Percentiles rank a stretch among this genome's conserved stretches.
Evolutionary conservation across 2,888 invertebrate genomes (phyloP).

Genomic region (Bombylius discolor): DNA sequence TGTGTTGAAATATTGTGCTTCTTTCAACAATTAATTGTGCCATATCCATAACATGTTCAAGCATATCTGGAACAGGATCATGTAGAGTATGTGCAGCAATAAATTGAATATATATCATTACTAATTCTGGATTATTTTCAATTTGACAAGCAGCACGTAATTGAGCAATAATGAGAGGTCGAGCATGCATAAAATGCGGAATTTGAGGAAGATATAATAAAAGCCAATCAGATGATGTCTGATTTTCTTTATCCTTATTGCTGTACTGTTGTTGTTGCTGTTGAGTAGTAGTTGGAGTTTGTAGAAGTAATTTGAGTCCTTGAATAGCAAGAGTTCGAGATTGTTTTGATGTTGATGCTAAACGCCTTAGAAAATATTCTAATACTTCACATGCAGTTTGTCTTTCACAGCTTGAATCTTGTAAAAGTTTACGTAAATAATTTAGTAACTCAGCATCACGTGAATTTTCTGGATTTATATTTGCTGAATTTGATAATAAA

Average conservation of each 20-base stretch:
- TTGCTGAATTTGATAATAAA: conserved; percentile 54
- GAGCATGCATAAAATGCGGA: conserved; percentile 62
- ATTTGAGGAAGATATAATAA: conserved; percentile 54
- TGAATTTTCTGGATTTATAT: conserved; percentile 50
- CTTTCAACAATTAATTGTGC: conserved; percentile 86
- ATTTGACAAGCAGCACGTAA: conserved; percentile 80
- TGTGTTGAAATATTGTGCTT: conserved; percentile 69
- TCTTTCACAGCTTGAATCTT: conserved; percentile 39
- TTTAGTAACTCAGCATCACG: conserved; percentile 58
- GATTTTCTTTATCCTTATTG: conserved; percentile 33
- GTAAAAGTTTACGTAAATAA: conserved; percentile 43
- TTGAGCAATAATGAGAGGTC: conserved; percentile 54
- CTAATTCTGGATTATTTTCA: conserved; percentile 65
- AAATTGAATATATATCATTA: conserved; percentile 74
- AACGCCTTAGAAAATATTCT: conserved; percentile 74
- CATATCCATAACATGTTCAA: conserved; percentile 64
- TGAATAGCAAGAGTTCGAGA: conserved; percentile 60
- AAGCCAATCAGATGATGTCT: conserved; percentile 38
- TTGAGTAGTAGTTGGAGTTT: conserved; percentile 18
- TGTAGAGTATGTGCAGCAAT: conserved; percentile 60
- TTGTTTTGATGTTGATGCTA: conserved; percentile 68
- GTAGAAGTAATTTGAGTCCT: conserved; percentile 57
- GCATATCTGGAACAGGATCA: conserved; percentile 51
- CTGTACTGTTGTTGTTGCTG: conserved; percentile 18
- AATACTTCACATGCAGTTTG: conserved; percentile 69